Base-by-base conservation (phyloP, 2,888 invertebrate genomes). In the Eupeodes luniger region DNA sequence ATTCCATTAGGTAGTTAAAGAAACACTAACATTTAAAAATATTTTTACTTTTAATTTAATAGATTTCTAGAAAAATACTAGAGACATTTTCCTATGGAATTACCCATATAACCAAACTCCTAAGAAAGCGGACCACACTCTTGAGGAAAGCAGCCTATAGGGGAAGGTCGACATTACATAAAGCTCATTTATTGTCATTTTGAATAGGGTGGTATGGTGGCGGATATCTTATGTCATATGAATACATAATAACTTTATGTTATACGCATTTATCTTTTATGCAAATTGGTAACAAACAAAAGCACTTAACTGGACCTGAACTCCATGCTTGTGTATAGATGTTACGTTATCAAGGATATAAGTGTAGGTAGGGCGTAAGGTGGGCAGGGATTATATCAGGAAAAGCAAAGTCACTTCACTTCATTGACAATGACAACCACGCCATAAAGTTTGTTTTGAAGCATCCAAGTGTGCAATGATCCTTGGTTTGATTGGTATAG, bases 241-340 rank as follows among this genome's bases (percentile, higher is more conserved):
- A 85, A 81, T 88, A 70, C 53, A 14, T 69, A 88, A 81, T 81
- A 85, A 84, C 75, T 64, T 64, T 57, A 57, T 53, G 62, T 51
- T 76, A 10, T 16, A 47, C 34, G 59, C 78, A 85, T 88, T 69
- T 75, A 81, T 88, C 74, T 85, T 85, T 81, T 88, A 88, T 88
- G 85, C 88, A 88, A 85, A 88, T 88, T 85, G 70, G 53, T 81
- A 75, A 85, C 88, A 85, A 88, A 88, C 88, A 88, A 88, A 88
- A 78, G 74, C 88, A 85, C 88, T 88, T 88, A 64, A 75, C 74
- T 85, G 61, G 64, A 51, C 76, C 80, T 66, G 61, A 40, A 5
- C 49, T 11, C 40, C 66, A 70, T 40, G 27, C 34, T 64, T 47
- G 47, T 14, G 27, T 10, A 10, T 7, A 7, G 27, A 57, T 57